phyloP scores from a whole-genome alignment of 2,888 invertebrate genomes.

The Drosophila pegasa region DNA sequence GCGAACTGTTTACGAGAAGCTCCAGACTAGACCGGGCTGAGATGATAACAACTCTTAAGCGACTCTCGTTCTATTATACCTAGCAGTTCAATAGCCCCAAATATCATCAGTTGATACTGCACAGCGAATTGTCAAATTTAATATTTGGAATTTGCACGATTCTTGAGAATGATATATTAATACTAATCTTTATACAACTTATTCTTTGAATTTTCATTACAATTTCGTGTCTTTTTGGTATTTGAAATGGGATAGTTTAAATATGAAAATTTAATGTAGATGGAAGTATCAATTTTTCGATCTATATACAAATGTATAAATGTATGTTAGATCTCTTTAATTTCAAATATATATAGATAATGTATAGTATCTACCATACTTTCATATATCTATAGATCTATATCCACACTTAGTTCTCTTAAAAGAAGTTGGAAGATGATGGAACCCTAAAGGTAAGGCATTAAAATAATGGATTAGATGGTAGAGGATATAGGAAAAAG shows the following conservation, averaged over 20 bases:
- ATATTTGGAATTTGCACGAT: not conserved
- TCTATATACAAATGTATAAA: not conserved
- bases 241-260: not conserved
- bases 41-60: not conserved
- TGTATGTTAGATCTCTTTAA: too few species aligned
- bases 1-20: slow-evolving; percentile 28
- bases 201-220: not conserved
- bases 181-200: not conserved
- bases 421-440: too few species aligned
- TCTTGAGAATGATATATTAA: not conserved
- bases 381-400: too few species aligned
- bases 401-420: too few species aligned
- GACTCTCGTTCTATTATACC: not conserved
- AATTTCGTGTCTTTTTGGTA: not conserved
- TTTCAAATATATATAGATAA: too few species aligned
- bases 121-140: not conserved
- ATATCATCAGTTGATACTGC: not conserved
- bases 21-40: slow-evolving; percentile 8
- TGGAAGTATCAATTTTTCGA: not conserved
- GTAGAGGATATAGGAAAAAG: too few species aligned
- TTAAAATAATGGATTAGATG: too few species aligned
- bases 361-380: too few species aligned
- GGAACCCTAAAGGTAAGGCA: too few species aligned
- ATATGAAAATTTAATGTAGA: not conserved
- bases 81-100: not conserved